phyloP scores from a whole-genome alignment of 1,140 invertebrate genomes.

The Zaprionus inermis region DNA sequence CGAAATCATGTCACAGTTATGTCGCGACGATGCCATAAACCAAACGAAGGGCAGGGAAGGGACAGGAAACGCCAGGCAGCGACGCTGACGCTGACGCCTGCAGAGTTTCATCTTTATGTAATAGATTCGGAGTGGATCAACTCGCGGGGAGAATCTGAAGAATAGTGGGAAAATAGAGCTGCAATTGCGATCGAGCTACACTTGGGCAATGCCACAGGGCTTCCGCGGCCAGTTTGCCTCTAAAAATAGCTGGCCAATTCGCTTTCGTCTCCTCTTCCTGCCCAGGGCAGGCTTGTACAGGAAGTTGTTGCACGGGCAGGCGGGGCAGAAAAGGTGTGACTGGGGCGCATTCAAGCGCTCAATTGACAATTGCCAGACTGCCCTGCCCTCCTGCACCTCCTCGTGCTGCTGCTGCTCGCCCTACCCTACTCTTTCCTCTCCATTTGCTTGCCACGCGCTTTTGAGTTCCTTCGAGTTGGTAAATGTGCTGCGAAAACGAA shows the following conservation, averaged over 20 bases:
- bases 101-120: conserved; percentile 26
- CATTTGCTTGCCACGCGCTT: conserved; percentile 55
- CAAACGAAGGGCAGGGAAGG: conserved; percentile 53
- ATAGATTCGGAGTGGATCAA: conserved; percentile 10
- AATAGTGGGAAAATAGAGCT: conserved; percentile 22
- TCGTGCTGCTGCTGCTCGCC: neutral
- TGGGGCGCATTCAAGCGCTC: conserved; percentile 56
- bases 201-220: too few species aligned
- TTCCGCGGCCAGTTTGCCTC: neutral
- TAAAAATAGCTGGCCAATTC: conserved; percentile 50
- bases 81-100: neutral
- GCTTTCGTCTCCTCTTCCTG: neutral
- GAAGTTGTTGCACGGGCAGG: conserved; percentile 39
- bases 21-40: conserved; percentile 34
- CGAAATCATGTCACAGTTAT: conserved; percentile 70
- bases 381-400: neutral
- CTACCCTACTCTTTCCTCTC: too few species aligned
- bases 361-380: conserved; percentile 58
- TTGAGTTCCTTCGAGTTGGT: conserved; percentile 38
- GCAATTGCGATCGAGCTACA: conserved; percentile 4
- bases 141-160: neutral
- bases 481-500: conserved; percentile 21
- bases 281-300: conserved; percentile 32
- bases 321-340: conserved; percentile 37
- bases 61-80: conserved; percentile 54